Percentiles rank a stretch among this genome's conserved stretches.
Conservation (phyloP, 2,797 vertebrate species). For the Falco columbarius region DNA sequence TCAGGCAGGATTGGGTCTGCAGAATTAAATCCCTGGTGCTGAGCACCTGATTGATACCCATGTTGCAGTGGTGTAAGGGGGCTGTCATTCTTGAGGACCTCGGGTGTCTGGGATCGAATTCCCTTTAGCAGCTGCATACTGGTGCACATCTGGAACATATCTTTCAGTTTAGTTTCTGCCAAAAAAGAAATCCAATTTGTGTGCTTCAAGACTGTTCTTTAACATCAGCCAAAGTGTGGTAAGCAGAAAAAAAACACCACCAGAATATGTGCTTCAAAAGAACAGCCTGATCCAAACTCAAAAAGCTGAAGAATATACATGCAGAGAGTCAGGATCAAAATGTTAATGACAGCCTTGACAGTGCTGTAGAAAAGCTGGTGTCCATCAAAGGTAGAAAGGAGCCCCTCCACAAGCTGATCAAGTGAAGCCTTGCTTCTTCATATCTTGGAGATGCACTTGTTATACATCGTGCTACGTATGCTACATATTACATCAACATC, state of each 20-base stretch:
- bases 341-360: background rate
- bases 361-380: background rate
- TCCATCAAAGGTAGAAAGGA: background rate
- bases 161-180: background rate
- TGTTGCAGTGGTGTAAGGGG: background rate
- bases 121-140: background rate
- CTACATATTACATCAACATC: background rate
- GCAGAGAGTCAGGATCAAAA: background rate
- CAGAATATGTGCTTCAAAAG: background rate
- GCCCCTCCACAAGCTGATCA: background rate
- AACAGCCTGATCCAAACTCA: background rate
- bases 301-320: background rate
- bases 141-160: background rate
- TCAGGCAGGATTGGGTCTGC: background rate
- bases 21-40: background rate
- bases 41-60: fast-evolving
- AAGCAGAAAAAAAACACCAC: background rate
- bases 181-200: background rate
- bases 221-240: background rate
- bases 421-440: background rate
- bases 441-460: background rate
- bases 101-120: background rate
- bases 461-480: background rate
- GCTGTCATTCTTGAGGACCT: background rate
- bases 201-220: background rate